A percentile compares a stretch with the other conserved stretches of the same genome.
These are phyloP conservation scores for Neoaliturus tenellus DNA, from an alignment of 2,888 invertebrate species.

Conservation along the genomic window DNA sequence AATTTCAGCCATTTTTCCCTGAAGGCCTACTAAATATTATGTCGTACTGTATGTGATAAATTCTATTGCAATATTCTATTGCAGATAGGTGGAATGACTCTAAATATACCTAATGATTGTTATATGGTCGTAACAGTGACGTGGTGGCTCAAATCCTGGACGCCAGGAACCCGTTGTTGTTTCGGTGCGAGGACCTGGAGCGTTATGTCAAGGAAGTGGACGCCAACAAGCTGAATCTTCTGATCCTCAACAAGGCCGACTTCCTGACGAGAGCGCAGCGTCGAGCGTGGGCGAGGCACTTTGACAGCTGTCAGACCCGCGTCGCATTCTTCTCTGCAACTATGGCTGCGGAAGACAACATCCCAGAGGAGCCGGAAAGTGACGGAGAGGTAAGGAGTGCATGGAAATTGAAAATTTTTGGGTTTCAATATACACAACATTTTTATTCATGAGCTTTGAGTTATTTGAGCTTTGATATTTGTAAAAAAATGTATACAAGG, in stretches of 20 bases:
- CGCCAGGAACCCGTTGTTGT: constrained; percentile 96
- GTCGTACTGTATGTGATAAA: too few species aligned
- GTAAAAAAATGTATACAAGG: too few species aligned
- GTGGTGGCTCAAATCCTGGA: constrained; percentile 96
- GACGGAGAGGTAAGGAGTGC: constrained; percentile 10
- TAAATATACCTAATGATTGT: too few species aligned
- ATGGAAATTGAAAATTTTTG: too few species aligned
- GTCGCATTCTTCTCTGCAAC: constrained; percentile 96
- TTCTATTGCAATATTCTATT: too few species aligned
- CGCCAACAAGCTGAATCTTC: constrained; percentile 82
- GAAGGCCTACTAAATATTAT: too few species aligned
- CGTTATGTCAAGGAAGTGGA: constrained; percentile 88
- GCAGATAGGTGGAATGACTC: too few species aligned
- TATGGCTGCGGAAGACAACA: constrained; percentile 75
- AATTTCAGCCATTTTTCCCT: too few species aligned
- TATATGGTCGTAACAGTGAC: too few species aligned
- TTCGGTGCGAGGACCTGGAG: constrained; percentile 95
- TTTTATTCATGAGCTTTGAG: too few species aligned
- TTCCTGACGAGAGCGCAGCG: constrained; percentile 89
- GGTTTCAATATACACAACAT: too few species aligned
- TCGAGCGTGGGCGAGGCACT: constrained; percentile 90
- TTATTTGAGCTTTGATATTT: too few species aligned
- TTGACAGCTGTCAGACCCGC: constrained; percentile 80
- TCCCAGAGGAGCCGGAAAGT: constrained; percentile 64
- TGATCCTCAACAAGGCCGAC: constrained; percentile 98